These are phyloP conservation scores for Listronotus bonariensis DNA, from an alignment of 1,140 invertebrate species.

Conservation along the genomic window DNA sequence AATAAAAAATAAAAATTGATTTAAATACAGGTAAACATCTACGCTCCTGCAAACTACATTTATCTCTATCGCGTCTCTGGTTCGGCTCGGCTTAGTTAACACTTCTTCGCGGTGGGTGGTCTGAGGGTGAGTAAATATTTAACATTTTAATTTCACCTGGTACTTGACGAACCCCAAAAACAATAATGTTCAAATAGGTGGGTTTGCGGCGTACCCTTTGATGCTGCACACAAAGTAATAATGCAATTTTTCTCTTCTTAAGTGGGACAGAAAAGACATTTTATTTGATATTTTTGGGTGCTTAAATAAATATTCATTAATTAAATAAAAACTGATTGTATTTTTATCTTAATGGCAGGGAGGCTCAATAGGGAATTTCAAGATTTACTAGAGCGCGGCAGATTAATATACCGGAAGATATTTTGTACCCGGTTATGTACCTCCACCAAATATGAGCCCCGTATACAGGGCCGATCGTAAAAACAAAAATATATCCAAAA, in stretches of 20 bases:
- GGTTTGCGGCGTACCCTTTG: constrained; percentile 30
- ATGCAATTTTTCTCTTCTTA: constrained; percentile 18
- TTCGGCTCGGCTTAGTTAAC: constrained; percentile 35
- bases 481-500: too few relatives aligned
- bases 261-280: constrained; percentile 1
- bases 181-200: constrained; percentile 44
- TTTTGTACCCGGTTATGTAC: too few relatives aligned
- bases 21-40: neutral
- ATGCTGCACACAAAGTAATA: constrained; percentile 7
- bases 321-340: too few relatives aligned
- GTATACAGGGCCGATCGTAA: too few relatives aligned
- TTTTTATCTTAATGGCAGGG: too few relatives aligned
- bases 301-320: too few relatives aligned
- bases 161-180: constrained; percentile 46
- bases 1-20: too few relatives aligned
- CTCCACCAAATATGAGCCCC: too few relatives aligned
- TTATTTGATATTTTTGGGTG: too few relatives aligned
- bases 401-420: too few relatives aligned
- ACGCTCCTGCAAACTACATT: constrained; percentile 13
- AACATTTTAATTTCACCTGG: constrained; percentile 48
- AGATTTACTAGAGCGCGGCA: too few relatives aligned
- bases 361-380: too few relatives aligned
- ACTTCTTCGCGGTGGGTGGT: constrained; percentile 42
- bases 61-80: constrained; percentile 12
- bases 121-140: constrained; percentile 44